Evolutionary conservation across 2,797 vertebrate genomes (phyloP).

Genomic region (Margarornis squamiger): DNA sequence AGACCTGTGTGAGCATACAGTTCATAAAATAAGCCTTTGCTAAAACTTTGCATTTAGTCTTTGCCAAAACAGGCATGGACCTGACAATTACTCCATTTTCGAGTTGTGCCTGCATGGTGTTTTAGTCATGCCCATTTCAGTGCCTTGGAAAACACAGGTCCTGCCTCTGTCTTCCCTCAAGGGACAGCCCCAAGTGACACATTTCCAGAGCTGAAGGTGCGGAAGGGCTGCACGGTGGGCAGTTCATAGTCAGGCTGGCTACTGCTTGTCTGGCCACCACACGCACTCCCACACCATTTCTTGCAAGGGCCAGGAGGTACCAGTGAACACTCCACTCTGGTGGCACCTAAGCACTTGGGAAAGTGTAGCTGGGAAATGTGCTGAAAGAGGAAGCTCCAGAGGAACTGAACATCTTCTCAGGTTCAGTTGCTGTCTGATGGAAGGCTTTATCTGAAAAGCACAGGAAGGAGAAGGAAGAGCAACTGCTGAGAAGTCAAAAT

Average conservation of each 20-base stretch:
- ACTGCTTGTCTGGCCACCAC: neutral
- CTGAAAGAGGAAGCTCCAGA: neutral
- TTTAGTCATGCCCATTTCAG: neutral
- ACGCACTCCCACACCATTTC: fast-evolving
- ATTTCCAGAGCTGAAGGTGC: neutral
- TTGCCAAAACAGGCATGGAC: neutral
- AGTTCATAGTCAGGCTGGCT: neutral
- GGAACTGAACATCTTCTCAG: neutral
- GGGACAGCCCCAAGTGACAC: neutral
- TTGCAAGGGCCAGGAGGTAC: neutral
- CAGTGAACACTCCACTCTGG: fast-evolving
- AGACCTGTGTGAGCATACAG: neutral
- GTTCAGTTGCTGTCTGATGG: neutral
- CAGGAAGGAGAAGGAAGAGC: neutral
- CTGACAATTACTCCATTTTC: neutral
- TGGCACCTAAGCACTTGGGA: neutral
- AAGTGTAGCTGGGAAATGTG: neutral
- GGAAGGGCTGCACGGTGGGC: neutral
- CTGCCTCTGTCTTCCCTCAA: neutral
- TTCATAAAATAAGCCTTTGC: neutral
- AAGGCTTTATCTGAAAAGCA: neutral
- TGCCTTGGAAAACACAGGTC: neutral
- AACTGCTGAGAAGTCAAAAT: neutral
- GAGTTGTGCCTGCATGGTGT: neutral
- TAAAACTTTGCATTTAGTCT: neutral